phyloP scores from a whole-genome alignment of 2,797 vertebrate species.

The Gila robusta region DNA sequence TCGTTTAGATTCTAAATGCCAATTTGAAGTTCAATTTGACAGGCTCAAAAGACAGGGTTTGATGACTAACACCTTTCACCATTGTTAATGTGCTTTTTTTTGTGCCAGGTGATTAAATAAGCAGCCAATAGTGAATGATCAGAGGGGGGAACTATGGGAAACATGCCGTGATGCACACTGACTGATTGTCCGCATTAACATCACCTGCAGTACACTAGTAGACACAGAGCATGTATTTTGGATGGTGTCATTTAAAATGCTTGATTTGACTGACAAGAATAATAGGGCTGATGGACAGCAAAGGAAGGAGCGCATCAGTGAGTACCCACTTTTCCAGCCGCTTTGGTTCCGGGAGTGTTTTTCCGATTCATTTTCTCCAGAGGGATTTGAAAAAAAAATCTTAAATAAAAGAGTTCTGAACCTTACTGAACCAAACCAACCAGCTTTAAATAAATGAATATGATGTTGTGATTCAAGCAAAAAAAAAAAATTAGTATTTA shows the following conservation, averaged over 20 bases:
- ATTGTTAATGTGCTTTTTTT: slow-evolving; percentile 30
- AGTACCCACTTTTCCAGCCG: neutral
- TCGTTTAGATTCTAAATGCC: neutral
- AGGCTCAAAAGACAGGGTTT: slow-evolving; percentile 50
- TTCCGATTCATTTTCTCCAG: slow-evolving; percentile 12
- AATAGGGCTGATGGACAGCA: neutral
- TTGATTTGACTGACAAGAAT: slow-evolving; percentile 1
- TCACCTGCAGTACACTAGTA: slow-evolving; percentile 44
- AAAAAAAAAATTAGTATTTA: neutral
- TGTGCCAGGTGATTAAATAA: slow-evolving; percentile 43
- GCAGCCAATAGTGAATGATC: slow-evolving; percentile 53
- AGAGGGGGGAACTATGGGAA: slow-evolving; percentile 40
- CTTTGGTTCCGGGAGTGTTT: neutral
- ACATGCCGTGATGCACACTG: slow-evolving; percentile 55
- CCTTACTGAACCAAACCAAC: neutral
- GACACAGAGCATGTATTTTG: slow-evolving; percentile 54
- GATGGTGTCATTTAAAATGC: slow-evolving; percentile 50
- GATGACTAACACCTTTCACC: slow-evolving; percentile 49
- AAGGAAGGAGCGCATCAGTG: neutral
- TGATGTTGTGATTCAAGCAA: neutral
- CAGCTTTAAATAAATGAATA: neutral
- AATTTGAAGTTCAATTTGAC: neutral
- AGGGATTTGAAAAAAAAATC: neutral
- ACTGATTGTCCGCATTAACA: slow-evolving; percentile 34
- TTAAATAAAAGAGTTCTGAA: neutral